Conservation (phyloP, 2,797 vertebrate genomes). For the Picus viridis region DNA sequence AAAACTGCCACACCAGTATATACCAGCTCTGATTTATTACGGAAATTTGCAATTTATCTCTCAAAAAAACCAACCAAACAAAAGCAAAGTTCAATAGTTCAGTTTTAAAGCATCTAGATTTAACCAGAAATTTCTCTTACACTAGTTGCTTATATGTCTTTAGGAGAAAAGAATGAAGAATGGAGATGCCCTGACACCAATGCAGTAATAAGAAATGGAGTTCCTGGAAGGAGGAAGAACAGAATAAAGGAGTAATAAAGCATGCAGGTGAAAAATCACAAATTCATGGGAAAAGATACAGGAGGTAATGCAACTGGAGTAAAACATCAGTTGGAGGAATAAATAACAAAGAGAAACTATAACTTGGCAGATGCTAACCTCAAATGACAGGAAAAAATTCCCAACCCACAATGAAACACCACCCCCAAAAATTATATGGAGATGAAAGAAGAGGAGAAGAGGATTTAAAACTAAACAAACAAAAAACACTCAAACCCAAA, state of each 20-base stretch:
- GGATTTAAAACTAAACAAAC: neutral
- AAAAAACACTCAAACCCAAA: neutral
- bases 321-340: neutral
- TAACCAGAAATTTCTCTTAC: slow-evolving; percentile 12
- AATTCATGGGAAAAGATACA: neutral
- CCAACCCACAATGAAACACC: neutral
- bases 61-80: neutral
- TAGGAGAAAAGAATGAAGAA: neutral
- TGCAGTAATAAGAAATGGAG: neutral
- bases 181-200: neutral
- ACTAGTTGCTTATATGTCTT: neutral
- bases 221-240: neutral
- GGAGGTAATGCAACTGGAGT: neutral
- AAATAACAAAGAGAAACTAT: neutral
- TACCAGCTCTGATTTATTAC: neutral
- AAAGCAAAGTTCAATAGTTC: neutral
- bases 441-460: neutral
- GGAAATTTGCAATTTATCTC: neutral
- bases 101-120: neutral
- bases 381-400: neutral
- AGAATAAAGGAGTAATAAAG: slow-evolving; percentile 11
- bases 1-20: neutral
- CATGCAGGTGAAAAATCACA: neutral
- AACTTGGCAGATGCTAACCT: neutral
- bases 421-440: neutral